Conservation (phyloP, 2,113 vertebrate genomes). For the Megaptera novaeangliae region DNA sequence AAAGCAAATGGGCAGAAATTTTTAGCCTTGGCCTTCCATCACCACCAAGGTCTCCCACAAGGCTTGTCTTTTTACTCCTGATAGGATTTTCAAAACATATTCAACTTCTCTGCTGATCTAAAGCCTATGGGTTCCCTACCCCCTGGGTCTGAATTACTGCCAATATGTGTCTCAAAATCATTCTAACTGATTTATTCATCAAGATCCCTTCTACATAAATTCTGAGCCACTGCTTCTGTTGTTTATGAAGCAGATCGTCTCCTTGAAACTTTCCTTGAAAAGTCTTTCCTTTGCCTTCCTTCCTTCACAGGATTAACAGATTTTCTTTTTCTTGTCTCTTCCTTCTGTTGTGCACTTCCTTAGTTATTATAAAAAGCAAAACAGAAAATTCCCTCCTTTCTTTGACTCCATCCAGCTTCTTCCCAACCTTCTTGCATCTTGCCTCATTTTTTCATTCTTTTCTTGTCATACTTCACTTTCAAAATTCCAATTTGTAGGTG, state of each 20-base stretch:
- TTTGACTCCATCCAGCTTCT: background rate
- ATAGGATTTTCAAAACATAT: constrained; percentile 36
- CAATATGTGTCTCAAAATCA: background rate
- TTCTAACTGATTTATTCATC: constrained; percentile 26
- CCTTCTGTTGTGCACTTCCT: background rate
- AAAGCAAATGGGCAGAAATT: constrained; percentile 31
- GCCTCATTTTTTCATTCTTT: background rate
- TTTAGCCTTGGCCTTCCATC: constrained; percentile 34
- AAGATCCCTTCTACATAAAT: background rate
- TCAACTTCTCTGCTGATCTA: background rate
- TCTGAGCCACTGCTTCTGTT: background rate
- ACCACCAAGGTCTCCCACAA: background rate
- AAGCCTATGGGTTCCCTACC: background rate
- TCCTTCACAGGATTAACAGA: background rate
- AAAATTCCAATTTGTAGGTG: background rate
- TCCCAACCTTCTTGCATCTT: background rate
- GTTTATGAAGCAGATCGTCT: constrained; percentile 34
- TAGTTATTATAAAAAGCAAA: background rate
- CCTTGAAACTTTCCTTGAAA: background rate
- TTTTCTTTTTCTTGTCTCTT: background rate
- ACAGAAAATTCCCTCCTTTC: background rate
- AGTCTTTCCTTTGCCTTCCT: background rate
- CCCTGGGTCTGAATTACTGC: constrained; percentile 11
- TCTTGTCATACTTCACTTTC: background rate
- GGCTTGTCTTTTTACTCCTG: background rate